phyloP scores from a whole-genome alignment of 2,888 invertebrate species.

The Rhagonycha fulva region DNA sequence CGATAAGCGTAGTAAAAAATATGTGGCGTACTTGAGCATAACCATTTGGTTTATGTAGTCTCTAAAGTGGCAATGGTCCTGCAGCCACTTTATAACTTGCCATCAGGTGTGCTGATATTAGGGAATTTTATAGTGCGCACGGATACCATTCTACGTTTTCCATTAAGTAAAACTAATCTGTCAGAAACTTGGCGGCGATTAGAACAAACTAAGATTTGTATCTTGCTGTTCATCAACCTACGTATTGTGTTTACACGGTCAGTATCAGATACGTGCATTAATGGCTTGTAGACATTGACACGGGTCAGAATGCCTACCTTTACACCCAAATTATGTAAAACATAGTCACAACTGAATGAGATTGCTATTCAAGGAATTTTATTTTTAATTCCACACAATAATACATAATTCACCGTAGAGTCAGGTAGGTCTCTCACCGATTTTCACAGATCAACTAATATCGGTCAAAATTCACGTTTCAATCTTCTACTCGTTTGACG shows the following conservation, averaged over 20 bases:
- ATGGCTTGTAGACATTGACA: slow-evolving; percentile 33
- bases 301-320: slow-evolving; percentile 25
- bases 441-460: neutral
- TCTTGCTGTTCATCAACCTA: slow-evolving; percentile 31
- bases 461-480: neutral
- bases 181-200: slow-evolving; percentile 31
- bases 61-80: slow-evolving; percentile 31
- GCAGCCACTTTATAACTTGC: slow-evolving; percentile 30
- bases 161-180: slow-evolving; percentile 30
- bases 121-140: slow-evolving; percentile 27
- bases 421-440: no score
- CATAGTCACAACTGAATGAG: slow-evolving; percentile 15
- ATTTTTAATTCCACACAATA: neutral
- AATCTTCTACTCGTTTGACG: neutral
- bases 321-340: slow-evolving; percentile 15
- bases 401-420: neutral
- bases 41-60: slow-evolving; percentile 31
- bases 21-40: slow-evolving; percentile 32
- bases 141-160: slow-evolving; percentile 32
- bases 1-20: slow-evolving; percentile 32
- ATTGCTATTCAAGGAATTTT: neutral
- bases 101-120: slow-evolving; percentile 29
- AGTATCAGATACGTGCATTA: slow-evolving; percentile 31
- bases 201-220: slow-evolving; percentile 31
- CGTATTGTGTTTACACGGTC: slow-evolving; percentile 36